Conservation (phyloP, 2,113 vertebrate species). For the Lota lota region DNA sequence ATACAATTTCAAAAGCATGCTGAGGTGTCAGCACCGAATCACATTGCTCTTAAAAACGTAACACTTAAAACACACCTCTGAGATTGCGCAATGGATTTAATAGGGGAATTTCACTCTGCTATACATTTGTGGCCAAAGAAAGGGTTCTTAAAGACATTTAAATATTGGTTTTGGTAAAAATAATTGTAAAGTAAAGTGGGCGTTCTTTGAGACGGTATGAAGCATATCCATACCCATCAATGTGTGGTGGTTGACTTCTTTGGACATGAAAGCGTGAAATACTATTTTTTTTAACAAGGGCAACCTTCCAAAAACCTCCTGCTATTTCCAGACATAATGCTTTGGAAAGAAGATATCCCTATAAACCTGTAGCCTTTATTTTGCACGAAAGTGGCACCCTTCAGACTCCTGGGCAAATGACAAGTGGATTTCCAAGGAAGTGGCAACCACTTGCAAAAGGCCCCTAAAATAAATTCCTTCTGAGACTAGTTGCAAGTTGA, state of each 20-base stretch:
- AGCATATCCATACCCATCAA: slow-evolving; percentile 61
- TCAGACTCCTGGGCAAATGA: slow-evolving; percentile 66
- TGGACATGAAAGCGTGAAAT: slow-evolving; percentile 69
- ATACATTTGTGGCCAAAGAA: slow-evolving; percentile 64
- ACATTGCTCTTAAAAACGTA: slow-evolving; percentile 61
- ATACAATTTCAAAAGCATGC: slow-evolving; percentile 60
- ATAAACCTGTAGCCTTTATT: slow-evolving; percentile 61
- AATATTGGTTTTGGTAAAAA: slow-evolving; percentile 63
- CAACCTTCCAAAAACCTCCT: slow-evolving; percentile 68
- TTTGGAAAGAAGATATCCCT: slow-evolving; percentile 78
- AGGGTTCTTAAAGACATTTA: slow-evolving; percentile 59
- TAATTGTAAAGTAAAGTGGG: slow-evolving; percentile 37
- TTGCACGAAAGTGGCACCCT: slow-evolving; percentile 67
- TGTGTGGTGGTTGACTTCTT: slow-evolving; percentile 68
- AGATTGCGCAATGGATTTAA: slow-evolving; percentile 59
- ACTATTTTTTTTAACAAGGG: slow-evolving; percentile 60
- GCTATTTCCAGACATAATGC: slow-evolving; percentile 69
- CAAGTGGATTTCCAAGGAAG: slow-evolving; percentile 52
- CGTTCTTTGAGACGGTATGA: slow-evolving; percentile 45
- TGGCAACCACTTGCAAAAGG: slow-evolving; percentile 59
- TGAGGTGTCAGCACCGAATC: slow-evolving; percentile 65
- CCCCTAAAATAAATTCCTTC: slow-evolving; percentile 54
- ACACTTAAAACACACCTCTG: slow-evolving; percentile 62
- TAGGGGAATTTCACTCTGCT: slow-evolving; percentile 50
- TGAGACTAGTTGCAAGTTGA: slow-evolving; percentile 69